These are phyloP conservation scores for Sipha maydis DNA, from an alignment of 2,888 invertebrate genomes.

Conservation along the genomic window DNA sequence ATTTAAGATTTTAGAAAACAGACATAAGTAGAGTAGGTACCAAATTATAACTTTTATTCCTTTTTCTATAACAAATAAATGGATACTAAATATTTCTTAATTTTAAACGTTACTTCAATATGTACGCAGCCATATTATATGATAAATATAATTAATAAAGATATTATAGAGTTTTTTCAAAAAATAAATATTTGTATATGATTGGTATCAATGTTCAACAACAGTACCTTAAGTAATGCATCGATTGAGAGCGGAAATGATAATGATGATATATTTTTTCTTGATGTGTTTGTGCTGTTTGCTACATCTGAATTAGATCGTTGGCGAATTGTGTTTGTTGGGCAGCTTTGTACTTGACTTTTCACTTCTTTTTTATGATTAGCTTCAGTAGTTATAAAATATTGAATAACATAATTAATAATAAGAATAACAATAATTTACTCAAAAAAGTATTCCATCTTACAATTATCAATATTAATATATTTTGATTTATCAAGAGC, in stretches of 20 bases:
- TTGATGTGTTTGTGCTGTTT: slow-evolving; percentile 23
- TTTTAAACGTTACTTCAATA: too few species aligned
- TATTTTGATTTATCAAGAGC: slow-evolving; percentile 44
- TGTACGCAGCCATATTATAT: too few species aligned
- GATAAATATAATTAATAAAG: too few species aligned
- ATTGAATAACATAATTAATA: not conserved
- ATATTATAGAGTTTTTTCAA: too few species aligned
- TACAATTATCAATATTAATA: slow-evolving; percentile 26
- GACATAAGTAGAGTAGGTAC: too few species aligned
- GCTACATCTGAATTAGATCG: slow-evolving; percentile 51
- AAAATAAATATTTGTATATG: too few species aligned
- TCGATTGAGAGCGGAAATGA: slow-evolving; percentile 56
- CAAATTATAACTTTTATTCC: too few species aligned
- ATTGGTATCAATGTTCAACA: not conserved
- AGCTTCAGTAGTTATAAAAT: not conserved
- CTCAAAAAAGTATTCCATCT: not conserved
- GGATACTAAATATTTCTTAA: too few species aligned
- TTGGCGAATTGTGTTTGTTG: not conserved
- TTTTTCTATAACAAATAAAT: too few species aligned
- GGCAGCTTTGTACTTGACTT: slow-evolving; percentile 29
- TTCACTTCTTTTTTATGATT: slow-evolving; percentile 33
- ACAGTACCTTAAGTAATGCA: slow-evolving; percentile 44
- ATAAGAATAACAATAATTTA: not conserved
- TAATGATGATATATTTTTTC: slow-evolving; percentile 51
- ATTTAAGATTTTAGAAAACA: too few species aligned